phyloP scores from a whole-genome alignment of 2,888 invertebrate genomes.

The Hypolimnas misippus region DNA sequence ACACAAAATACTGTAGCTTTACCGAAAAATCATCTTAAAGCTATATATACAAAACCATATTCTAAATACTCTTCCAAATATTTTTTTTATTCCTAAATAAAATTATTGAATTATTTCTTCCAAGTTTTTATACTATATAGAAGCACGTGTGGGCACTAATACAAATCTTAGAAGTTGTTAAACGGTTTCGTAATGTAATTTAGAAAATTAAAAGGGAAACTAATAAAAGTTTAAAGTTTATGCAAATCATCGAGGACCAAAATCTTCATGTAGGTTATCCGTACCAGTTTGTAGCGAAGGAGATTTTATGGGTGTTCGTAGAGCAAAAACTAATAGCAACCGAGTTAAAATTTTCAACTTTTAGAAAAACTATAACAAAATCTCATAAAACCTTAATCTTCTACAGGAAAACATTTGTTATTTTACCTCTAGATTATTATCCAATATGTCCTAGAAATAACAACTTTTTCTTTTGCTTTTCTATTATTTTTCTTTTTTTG shows the following conservation, averaged over 20 bases:
- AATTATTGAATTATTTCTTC: too few species aligned
- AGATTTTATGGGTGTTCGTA: not conserved
- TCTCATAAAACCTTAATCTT: too few species aligned
- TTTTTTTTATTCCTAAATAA: too few species aligned
- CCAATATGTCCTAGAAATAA: too few species aligned
- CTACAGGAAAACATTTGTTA: too few species aligned
- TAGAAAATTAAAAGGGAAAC: not conserved
- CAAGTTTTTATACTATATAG: not conserved
- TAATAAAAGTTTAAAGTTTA: slow-evolving; percentile 8
- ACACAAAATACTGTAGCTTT: too few species aligned
- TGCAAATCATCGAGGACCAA: not conserved
- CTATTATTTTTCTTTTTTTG: too few species aligned
- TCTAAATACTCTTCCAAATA: not conserved
- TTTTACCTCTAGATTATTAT: too few species aligned
- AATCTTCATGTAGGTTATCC: slow-evolving; percentile 1
- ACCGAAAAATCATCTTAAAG: too few species aligned
- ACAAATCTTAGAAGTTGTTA: not conserved
- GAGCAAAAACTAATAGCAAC: not conserved
- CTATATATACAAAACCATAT: too few species aligned
- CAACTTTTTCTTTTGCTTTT: too few species aligned
- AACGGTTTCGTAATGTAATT: slow-evolving; percentile 10
- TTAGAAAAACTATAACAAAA: too few species aligned
- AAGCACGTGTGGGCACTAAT: not conserved
- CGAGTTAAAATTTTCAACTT: not conserved
- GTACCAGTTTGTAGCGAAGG: not conserved